phyloP scores from a whole-genome alignment of 2,888 invertebrate species.

The Drosophila meridiana region DNA sequence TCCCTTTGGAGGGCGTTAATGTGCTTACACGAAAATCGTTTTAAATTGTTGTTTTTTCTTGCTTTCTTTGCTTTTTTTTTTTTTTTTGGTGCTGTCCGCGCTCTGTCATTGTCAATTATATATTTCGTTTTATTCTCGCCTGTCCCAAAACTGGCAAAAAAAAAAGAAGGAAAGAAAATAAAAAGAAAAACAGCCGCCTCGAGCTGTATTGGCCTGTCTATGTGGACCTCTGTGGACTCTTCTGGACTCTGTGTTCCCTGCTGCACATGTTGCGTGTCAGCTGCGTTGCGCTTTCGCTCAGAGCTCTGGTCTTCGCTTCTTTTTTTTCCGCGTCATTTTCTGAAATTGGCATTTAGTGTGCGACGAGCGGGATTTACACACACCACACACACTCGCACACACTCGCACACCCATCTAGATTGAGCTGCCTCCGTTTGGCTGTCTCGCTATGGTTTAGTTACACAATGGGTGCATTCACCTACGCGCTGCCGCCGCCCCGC shows the following conservation, averaged over 20 bases:
- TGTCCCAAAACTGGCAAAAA: constrained; percentile 8
- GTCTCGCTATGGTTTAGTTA: constrained; percentile 75
- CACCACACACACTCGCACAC: constrained; percentile 17
- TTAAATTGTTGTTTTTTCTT: constrained; percentile 71
- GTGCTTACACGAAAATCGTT: constrained; percentile 77
- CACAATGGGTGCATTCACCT: constrained; percentile 84
- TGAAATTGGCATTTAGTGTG: constrained; percentile 80
- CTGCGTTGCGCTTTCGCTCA: constrained; percentile 31
- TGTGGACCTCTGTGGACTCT: neutral
- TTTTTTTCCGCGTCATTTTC: constrained; percentile 79
- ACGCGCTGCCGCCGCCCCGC: constrained; percentile 65
- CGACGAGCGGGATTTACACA: constrained; percentile 78
- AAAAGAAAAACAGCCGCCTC: constrained; percentile 37
- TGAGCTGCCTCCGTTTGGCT: constrained; percentile 54
- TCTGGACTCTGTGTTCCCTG: constrained; percentile 3
- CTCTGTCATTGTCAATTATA: constrained; percentile 78
- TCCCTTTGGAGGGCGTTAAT: constrained; percentile 40
- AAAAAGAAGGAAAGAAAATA: neutral
- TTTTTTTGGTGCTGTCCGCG: constrained; percentile 52
- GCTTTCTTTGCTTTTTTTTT: constrained; percentile 2
- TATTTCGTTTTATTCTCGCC: constrained; percentile 4
- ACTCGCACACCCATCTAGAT: constrained; percentile 47
- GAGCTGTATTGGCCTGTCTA: constrained; percentile 39
- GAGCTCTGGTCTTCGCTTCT: neutral
- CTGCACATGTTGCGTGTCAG: constrained; percentile 72